Evolutionary conservation across 2,797 vertebrate species (phyloP).

Genomic region (Halcyon leucocephala): DNA sequence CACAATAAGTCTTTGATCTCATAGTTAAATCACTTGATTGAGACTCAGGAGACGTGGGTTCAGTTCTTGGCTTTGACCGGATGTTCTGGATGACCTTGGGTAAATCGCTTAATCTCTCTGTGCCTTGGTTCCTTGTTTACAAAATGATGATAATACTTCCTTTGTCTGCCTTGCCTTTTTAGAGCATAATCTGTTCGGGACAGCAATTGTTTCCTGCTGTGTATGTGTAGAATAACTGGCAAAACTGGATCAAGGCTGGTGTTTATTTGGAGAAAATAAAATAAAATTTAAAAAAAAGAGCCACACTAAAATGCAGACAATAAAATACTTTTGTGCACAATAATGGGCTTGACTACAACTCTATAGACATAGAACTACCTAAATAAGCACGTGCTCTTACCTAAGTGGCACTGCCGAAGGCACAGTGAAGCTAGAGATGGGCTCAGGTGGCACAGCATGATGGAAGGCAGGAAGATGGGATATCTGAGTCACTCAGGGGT

Average conservation of each 20-base stretch:
- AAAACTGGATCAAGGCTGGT: background rate
- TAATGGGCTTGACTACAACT: background rate
- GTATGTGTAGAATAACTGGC: background rate
- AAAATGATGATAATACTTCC: conserved; percentile 63
- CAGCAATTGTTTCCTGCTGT: conserved; percentile 45
- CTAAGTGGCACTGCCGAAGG: background rate
- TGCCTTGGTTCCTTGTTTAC: conserved; percentile 61
- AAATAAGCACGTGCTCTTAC: background rate
- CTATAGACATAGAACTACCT: too few species aligned
- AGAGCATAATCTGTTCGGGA: conserved; percentile 44
- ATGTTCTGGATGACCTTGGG: conserved; percentile 62
- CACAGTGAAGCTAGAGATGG: background rate
- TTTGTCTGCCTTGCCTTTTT: conserved; percentile 62
- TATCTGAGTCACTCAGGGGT: background rate
- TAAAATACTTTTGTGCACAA: background rate
- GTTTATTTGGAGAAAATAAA: background rate
- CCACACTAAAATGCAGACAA: background rate
- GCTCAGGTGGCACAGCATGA: background rate
- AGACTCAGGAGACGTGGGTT: conserved; percentile 22
- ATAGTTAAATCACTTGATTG: conserved; percentile 52
- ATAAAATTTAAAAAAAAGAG: background rate
- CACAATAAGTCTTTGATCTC: conserved; percentile 44
- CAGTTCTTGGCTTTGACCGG: conserved; percentile 60
- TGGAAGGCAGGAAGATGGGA: background rate
- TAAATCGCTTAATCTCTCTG: conserved; percentile 66